Evolutionary conservation across 2,797 vertebrate species (phyloP).

Genomic region (Spatula versicolor): DNA sequence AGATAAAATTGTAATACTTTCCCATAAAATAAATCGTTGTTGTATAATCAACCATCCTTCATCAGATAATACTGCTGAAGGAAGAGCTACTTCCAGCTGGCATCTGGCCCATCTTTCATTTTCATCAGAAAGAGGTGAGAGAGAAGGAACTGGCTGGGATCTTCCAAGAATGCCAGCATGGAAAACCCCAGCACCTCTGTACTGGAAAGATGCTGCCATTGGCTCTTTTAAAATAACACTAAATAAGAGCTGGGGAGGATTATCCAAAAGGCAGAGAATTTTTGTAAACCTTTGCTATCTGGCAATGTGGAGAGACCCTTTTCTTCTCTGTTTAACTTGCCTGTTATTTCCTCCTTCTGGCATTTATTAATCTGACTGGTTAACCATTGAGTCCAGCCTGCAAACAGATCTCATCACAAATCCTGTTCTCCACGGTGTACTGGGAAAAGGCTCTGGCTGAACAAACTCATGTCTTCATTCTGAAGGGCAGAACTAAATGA

Average conservation of each 20-base stretch:
- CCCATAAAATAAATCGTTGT: not conserved
- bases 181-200: not conserved
- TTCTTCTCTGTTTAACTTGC: conserved; percentile 50
- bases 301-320: conserved; percentile 29
- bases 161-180: not conserved
- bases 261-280: conserved; percentile 30
- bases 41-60: not conserved
- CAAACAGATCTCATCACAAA: conserved; percentile 56
- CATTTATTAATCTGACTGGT: conserved; percentile 76
- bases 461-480: conserved; percentile 55
- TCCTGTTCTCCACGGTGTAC: conserved; percentile 48
- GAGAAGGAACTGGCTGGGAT: conserved; percentile 12
- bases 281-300: conserved; percentile 48
- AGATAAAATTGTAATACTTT: not conserved
- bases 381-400: conserved; percentile 70
- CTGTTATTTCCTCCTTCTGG: conserved; percentile 70
- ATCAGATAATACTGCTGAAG: not conserved
- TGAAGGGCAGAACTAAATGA: conserved; percentile 44
- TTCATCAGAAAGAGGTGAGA: conserved; percentile 23
- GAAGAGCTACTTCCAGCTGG: not conserved
- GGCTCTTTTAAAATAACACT: not conserved
- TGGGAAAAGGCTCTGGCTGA: conserved; percentile 40
- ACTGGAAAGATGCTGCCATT: not conserved
- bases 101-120: not conserved
- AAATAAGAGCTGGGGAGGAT: not conserved